These are phyloP conservation scores for Sphaeramia orbicularis DNA, from an alignment of 2,797 vertebrate species.

Conservation along the genomic window DNA sequence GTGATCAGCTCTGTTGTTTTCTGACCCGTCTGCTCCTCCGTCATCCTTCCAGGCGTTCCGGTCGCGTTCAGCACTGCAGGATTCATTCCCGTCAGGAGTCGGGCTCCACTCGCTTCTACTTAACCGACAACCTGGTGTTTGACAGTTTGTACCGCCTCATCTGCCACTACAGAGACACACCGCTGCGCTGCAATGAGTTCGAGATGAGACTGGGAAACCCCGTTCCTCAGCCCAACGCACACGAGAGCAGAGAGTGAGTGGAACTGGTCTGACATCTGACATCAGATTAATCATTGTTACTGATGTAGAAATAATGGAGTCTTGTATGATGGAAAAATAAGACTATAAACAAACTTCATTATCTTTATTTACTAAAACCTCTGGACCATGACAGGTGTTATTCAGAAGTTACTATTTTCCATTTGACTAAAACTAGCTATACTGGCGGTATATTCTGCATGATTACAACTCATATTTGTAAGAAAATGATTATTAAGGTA, in stretches of 20 bases:
- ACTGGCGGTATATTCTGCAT: too few relatives aligned
- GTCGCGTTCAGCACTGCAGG: conserved; percentile 96
- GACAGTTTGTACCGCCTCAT: conserved; percentile 96
- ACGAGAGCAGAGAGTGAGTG: conserved; percentile 97
- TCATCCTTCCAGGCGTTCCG: conserved; percentile 87
- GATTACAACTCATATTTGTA: too few relatives aligned
- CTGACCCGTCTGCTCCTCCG: not conserved
- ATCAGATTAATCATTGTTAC: too few relatives aligned
- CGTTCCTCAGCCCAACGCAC: conserved; percentile 95
- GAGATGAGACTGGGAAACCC: conserved; percentile 96
- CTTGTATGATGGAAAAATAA: not conserved
- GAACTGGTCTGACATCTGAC: not conserved
- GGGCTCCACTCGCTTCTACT: conserved; percentile 95
- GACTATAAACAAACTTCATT: too few relatives aligned
- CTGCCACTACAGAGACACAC: conserved; percentile 96
- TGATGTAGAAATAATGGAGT: not conserved
- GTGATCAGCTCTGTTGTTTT: too few relatives aligned
- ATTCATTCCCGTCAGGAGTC: conserved; percentile 97
- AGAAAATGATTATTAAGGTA: too few relatives aligned
- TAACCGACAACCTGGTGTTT: conserved; percentile 97
- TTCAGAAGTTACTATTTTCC: too few relatives aligned
- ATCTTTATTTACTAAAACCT: too few relatives aligned
- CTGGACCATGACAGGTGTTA: too few relatives aligned
- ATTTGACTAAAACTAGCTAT: too few relatives aligned
- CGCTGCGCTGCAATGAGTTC: conserved; percentile 96